phyloP scores from a whole-genome alignment of 2,888 invertebrate species.

The Drosophila hamatofila region DNA sequence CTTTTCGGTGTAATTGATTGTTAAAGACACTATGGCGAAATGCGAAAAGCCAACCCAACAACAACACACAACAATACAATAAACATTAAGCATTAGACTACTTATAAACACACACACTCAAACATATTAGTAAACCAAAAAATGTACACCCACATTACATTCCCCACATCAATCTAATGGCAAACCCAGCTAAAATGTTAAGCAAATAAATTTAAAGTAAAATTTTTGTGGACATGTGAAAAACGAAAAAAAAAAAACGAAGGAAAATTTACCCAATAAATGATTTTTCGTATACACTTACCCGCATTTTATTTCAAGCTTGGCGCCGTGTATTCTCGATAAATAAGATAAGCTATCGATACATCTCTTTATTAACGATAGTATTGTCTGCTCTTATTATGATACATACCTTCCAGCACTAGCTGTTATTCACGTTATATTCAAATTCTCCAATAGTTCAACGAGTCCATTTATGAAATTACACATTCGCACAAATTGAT shows the following conservation, averaged over 20 bases:
- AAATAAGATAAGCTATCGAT: not conserved
- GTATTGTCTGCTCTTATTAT: not conserved
- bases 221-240: constrained; percentile 54
- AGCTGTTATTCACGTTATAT: not conserved
- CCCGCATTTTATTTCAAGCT: not conserved
- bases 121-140: constrained; percentile 33
- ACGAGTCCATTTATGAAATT: not conserved
- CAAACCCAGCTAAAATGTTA: constrained; percentile 45
- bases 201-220: constrained; percentile 21
- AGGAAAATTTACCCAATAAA: constrained; percentile 77
- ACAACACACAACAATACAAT: constrained; percentile 10
- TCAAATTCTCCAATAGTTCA: not conserved
- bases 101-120: constrained; percentile 18
- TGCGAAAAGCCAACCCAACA: constrained; percentile 36
- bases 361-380: not conserved
- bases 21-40: constrained; percentile 59
- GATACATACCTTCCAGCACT: not conserved
- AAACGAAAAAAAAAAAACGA: constrained; percentile 57
- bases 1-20: constrained; percentile 76
- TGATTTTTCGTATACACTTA: constrained; percentile 73
- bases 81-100: constrained; percentile 11
- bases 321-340: not conserved
- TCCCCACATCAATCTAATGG: constrained; percentile 35
- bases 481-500: no score
- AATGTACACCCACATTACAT: constrained; percentile 9